A percentile compares a stretch with the other conserved stretches of the same genome.
Conservation (phyloP, 1,140 invertebrate species). For the Fopius arisanus region DNA sequence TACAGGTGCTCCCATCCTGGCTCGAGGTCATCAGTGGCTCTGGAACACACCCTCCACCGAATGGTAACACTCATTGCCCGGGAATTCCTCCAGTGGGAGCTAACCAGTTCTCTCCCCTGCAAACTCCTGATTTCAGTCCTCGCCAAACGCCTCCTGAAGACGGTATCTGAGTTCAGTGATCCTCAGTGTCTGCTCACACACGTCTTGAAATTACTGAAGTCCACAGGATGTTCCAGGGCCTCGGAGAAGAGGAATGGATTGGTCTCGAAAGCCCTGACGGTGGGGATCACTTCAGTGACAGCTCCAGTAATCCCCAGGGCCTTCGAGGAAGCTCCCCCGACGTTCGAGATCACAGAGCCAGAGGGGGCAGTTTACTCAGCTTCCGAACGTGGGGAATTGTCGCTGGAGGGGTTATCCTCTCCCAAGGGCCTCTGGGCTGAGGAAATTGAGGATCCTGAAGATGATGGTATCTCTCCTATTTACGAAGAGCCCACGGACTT, state of each 20-base stretch:
- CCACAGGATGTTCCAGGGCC: neutral
- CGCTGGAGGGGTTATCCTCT: constrained; percentile 47
- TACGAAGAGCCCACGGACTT: constrained; percentile 78
- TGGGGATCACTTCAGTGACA: constrained; percentile 53
- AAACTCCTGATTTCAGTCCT: constrained; percentile 70
- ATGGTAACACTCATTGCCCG: constrained; percentile 68
- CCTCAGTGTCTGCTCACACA: neutral
- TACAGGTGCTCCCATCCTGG: constrained; percentile 60
- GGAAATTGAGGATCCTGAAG: constrained; percentile 47
- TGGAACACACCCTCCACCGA: constrained; percentile 69
- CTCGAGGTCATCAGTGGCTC: constrained; percentile 58
- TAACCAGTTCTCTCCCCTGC: constrained; percentile 72
- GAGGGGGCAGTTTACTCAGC: constrained; percentile 4
- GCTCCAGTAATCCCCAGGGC: constrained; percentile 51
- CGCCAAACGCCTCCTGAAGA: constrained; percentile 65
- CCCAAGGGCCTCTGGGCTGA: constrained; percentile 54
- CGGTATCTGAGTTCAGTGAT: constrained; percentile 42
- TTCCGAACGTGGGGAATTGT: constrained; percentile 40
- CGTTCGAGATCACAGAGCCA: constrained; percentile 15
- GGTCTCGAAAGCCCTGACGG: constrained; percentile 48
- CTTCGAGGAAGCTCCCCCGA: constrained; percentile 20
- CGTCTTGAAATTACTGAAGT: neutral
- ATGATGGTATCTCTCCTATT: constrained; percentile 64
- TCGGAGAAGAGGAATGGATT: constrained; percentile 31
- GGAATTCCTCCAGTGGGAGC: constrained; percentile 72